phyloP scores from a whole-genome alignment of 2,888 invertebrate genomes.

The Chrysomela aeneicollis region DNA sequence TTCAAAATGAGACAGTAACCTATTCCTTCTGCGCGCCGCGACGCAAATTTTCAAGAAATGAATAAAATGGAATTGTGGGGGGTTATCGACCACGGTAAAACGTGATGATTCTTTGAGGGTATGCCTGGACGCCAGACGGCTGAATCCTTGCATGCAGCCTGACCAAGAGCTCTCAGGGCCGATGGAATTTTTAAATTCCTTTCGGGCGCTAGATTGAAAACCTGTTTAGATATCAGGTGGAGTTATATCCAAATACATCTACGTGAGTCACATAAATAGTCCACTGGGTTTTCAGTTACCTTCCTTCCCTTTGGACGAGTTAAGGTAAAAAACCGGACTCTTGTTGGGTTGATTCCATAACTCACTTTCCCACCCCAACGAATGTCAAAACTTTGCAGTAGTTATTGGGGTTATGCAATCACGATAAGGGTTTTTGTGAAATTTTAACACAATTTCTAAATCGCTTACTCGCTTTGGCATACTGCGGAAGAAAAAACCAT shows the following conservation, averaged over 20 bases:
- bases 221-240: too few relatives aligned
- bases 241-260: too few relatives aligned
- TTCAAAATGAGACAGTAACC: too few relatives aligned
- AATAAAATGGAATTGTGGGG: conserved; percentile 2
- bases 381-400: conserved; percentile 35
- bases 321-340: conserved; percentile 40
- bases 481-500: too few relatives aligned
- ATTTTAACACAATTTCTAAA: too few relatives aligned
- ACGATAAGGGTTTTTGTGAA: too few relatives aligned
- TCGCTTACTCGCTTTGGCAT: too few relatives aligned
- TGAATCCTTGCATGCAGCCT: conserved; percentile 24
- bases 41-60: neutral
- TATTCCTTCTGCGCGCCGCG: neutral
- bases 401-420: conserved; percentile 38
- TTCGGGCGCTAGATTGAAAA: too few relatives aligned
- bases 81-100: neutral
- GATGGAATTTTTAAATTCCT: too few relatives aligned
- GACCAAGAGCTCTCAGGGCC: conserved; percentile 22
- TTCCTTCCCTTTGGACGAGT: conserved; percentile 31
- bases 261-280: conserved; percentile 15
- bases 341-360: conserved; percentile 34
- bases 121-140: conserved; percentile 17
- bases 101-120: conserved; percentile 10
- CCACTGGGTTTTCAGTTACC: conserved; percentile 38
- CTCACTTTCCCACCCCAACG: conserved; percentile 10